Percentiles rank a stretch among this genome's conserved stretches.
These are phyloP conservation scores for Porites lutea DNA, from an alignment of 64 coral and sea anemone species.

Conservation along the genomic window DNA sequence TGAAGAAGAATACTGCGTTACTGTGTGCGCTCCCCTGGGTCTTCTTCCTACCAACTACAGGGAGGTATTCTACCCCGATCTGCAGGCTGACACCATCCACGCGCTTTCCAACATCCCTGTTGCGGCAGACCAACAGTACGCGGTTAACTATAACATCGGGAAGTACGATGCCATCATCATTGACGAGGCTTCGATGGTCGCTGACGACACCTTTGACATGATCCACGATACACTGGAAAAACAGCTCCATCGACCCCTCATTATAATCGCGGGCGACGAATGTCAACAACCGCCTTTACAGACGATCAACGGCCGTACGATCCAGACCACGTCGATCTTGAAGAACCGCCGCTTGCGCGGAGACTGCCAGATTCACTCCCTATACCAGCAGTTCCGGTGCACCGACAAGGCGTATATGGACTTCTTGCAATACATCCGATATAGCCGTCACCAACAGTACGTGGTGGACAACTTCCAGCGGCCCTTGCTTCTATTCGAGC, in stretches of 20 bases:
- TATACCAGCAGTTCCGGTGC: too few species aligned
- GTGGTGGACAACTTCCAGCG: too few species aligned
- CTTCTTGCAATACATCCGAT: too few species aligned
- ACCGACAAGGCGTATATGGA: too few species aligned
- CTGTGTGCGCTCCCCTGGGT: constrained; percentile 25
- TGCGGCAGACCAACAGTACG: not conserved
- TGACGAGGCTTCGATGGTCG: constrained; percentile 63
- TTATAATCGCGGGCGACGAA: constrained; percentile 56
- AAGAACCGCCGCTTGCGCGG: not conserved
- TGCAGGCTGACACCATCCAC: constrained; percentile 25
- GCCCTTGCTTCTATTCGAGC: too few species aligned
- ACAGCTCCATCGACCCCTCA: not conserved
- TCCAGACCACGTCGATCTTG: not conserved
- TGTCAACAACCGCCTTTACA: constrained; percentile 51
- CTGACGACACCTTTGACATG: not conserved
- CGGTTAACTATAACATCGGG: not conserved
- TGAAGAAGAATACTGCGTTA: not conserved
- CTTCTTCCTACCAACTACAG: not conserved
- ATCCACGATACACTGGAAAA: constrained; percentile 9
- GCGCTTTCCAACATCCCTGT: not conserved
- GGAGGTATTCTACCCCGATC: not conserved
- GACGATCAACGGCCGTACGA: not conserved
- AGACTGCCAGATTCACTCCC: too few species aligned
- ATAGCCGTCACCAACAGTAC: too few species aligned
- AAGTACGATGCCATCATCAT: constrained; percentile 36